phyloP scores from a whole-genome alignment of 2,888 invertebrate species.

The Furcula furcula region DNA sequence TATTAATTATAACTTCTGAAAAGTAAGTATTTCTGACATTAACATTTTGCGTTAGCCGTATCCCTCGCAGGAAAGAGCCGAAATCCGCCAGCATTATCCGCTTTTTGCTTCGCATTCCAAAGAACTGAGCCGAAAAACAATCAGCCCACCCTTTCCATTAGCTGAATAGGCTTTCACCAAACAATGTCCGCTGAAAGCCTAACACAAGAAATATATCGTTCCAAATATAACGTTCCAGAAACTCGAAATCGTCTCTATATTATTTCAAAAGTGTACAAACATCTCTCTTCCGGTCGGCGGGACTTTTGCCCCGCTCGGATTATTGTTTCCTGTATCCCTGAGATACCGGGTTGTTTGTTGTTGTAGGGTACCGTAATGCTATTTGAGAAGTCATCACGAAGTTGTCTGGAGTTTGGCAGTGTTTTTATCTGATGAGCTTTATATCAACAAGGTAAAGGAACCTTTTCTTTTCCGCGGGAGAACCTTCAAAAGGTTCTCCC shows the following conservation, averaged over 20 bases:
- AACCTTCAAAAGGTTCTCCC: too few relatives aligned
- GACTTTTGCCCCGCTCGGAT: conserved; percentile 26
- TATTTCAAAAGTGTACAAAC: conserved; percentile 24
- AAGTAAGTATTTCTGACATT: too few relatives aligned
- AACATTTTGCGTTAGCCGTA: too few relatives aligned
- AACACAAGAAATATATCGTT: conserved; percentile 1
- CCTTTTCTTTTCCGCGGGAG: too few relatives aligned
- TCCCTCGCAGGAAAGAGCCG: too few relatives aligned
- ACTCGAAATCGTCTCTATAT: conserved; percentile 4
- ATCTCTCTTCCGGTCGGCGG: conserved; percentile 22
- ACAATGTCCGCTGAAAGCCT: conserved; percentile 14
- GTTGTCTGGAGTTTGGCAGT: not conserved
- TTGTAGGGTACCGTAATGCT: conserved; percentile 5
- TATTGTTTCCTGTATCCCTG: conserved; percentile 30
- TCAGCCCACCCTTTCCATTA: conserved; percentile 22
- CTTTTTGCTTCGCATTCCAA: too few relatives aligned
- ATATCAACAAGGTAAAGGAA: too few relatives aligned
- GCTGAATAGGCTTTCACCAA: conserved; percentile 23
- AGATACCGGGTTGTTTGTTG: conserved; percentile 6
- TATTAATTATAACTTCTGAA: too few relatives aligned
- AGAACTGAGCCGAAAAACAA: conserved; percentile 14
- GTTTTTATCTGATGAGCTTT: not conserved
- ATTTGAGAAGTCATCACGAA: not conserved
- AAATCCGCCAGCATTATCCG: too few relatives aligned
- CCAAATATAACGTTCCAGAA: not conserved